These are phyloP conservation scores for Eilema caniola DNA, from an alignment of 2,888 invertebrate species.

Conservation along the genomic window DNA sequence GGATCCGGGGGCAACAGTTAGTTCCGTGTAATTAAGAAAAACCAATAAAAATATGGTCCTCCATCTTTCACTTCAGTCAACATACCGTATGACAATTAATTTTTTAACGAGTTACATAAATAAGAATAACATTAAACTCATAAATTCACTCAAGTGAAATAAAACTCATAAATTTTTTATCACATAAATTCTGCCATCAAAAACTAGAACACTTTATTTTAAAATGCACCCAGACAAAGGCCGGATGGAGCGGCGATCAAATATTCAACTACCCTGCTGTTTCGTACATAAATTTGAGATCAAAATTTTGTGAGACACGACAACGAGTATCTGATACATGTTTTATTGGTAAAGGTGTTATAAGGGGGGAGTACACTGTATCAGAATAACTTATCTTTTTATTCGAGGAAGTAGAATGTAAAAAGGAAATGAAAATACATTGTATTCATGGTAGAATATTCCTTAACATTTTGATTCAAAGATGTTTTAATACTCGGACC, in stretches of 20 bases:
- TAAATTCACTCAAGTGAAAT: conserved; percentile 1
- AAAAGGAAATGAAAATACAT: no score
- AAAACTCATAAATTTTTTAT: conserved; percentile 7
- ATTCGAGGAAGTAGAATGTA: no score
- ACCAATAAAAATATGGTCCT: no score
- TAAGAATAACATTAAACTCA: background rate
- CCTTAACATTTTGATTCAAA: no score
- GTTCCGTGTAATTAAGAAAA: no score
- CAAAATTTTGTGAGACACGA: conserved; percentile 48
- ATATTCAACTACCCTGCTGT: conserved; percentile 39
- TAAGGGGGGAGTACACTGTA: conserved; percentile 6
- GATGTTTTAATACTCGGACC: no score
- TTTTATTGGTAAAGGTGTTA: conserved; percentile 36
- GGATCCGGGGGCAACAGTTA: no score
- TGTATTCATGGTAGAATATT: no score
- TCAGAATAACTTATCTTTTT: background rate
- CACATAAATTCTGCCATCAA: conserved; percentile 15
- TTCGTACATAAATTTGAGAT: conserved; percentile 46
- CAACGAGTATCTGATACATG: conserved; percentile 38
- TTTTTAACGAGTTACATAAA: no score
- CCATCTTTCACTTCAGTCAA: no score
- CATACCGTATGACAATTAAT: no score
- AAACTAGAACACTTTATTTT: conserved; percentile 34
- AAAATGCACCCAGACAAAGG: conserved; percentile 47
- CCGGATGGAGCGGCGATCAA: conserved; percentile 31